Evolutionary conservation across 2,797 vertebrate genomes (phyloP).

Genomic region (Xiphorhynchus erythropygius): DNA sequence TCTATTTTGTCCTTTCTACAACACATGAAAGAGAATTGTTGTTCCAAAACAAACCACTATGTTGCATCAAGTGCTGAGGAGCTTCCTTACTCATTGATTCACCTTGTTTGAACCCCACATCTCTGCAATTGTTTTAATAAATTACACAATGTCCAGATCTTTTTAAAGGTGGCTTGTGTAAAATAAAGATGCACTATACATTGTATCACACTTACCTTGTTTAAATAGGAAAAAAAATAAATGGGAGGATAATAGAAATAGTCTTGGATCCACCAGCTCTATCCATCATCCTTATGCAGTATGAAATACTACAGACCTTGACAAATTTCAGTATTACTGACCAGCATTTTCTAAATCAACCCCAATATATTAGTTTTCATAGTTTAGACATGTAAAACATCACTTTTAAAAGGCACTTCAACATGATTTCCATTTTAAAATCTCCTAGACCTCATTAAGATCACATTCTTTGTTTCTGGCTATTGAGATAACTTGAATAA

Average conservation of each 20-base stretch:
- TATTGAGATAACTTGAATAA: constrained; percentile 21
- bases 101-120: not conserved
- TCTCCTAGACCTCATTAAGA: constrained; percentile 62
- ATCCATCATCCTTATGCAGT: not conserved
- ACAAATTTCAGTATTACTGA: not conserved
- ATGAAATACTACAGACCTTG: not conserved
- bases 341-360: not conserved
- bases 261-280: not conserved
- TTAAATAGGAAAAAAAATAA: not conserved
- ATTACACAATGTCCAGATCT: not conserved
- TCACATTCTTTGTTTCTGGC: constrained; percentile 28
- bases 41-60: not conserved
- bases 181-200: not conserved
- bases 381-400: not conserved
- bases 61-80: not conserved
- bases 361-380: not conserved
- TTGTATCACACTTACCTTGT: not conserved
- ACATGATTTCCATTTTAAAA: constrained; percentile 41
- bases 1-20: not conserved
- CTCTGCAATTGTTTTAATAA: not conserved
- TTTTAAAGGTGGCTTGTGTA: not conserved
- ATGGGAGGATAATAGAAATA: not conserved
- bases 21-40: not conserved
- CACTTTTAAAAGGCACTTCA: constrained; percentile 30
- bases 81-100: not conserved